Evolutionary conservation across 1,140 invertebrate species (phyloP), one percentile per base, ranked within the genome.

Genomic region (Hypothenemus hampei): DNA sequence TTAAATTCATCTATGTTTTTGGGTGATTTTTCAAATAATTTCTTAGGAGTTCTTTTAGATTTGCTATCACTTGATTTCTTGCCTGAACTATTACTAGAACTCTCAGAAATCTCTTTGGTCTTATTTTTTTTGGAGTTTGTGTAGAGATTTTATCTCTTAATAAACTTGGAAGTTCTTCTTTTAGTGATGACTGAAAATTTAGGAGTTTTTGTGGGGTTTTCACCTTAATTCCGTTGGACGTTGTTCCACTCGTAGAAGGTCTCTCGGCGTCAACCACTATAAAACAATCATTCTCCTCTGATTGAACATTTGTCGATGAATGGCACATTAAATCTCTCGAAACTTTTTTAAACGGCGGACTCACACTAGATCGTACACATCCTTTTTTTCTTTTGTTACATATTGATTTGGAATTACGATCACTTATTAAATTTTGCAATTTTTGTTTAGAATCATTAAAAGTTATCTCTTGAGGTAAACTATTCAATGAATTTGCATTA

Each of bases 1-100:
- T 69, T 64, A 33, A 70, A 69, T 13, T 62, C 51, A 39, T 60
- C 46, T 19, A 63, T 13, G 18, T 65, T 62, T 31, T 47, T 51
- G n/a, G 66, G 69, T 13, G 67, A 65, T 47, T 51, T 65, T 19
- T 52, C 49, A 43, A 52, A 52, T 22, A 52, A 35, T 43, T 52
- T 52, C 35, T 61, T 61, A 4, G 57, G 57, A 19, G 57, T 58
- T 33, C 16, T 46, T 44, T 29, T 51, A 3, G 11, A 6, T 46
- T 45, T 58, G 48, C 11, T 43, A n/a, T 36, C 51, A 18, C 13
- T 21, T 18, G 11, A n/a, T 10, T 8, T 16, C 35, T 16, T 37
- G 11, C 35, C 15, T 8, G 35, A 3, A 1, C 11, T 37, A 15
- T 37, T 37, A 3, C 19, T 11, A 20, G 40, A 43, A 43, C 40